Percentiles rank a stretch among this genome's conserved stretches.
phyloP scores from a whole-genome alignment of 2,888 invertebrate genomes.

The Cantharis flavilabris region DNA sequence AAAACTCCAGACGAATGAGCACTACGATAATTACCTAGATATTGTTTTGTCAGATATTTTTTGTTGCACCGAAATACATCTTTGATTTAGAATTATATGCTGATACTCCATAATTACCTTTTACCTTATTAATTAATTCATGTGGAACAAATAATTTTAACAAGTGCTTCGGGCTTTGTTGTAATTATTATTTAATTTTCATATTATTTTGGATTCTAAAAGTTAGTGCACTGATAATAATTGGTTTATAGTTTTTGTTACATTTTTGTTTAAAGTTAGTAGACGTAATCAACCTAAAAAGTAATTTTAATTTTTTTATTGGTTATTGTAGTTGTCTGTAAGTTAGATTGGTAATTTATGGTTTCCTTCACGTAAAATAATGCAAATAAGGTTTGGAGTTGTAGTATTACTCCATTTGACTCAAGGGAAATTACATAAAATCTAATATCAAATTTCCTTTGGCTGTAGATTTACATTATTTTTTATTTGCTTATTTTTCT shows the following conservation, averaged over 20 bases:
- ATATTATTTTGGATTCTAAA: neutral
- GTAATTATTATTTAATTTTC: neutral
- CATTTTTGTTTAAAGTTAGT: neutral
- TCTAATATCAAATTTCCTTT: conserved; percentile 35
- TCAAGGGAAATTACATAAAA: conserved; percentile 38
- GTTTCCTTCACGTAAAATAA: neutral
- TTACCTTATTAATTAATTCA: neutral
- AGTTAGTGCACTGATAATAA: neutral
- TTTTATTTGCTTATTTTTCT: neutral
- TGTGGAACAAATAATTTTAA: neutral
- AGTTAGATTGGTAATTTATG: neutral
- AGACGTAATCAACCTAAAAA: neutral
- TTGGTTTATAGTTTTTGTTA: neutral
- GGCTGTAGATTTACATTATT: neutral
- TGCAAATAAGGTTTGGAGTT: conserved; percentile 4
- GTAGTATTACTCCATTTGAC: conserved; percentile 19
- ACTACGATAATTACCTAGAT: neutral
- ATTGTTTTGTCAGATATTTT: neutral
- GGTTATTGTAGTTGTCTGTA: neutral
- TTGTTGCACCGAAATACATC: neutral
- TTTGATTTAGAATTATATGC: neutral
- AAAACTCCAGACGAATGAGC: neutral
- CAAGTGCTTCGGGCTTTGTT: neutral
- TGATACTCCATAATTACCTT: neutral
- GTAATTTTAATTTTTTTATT: neutral